Percentiles rank a stretch among this genome's conserved stretches.
phyloP scores from a whole-genome alignment of 2,797 vertebrate species.

The Hypotaenidia philippensis region DNA sequence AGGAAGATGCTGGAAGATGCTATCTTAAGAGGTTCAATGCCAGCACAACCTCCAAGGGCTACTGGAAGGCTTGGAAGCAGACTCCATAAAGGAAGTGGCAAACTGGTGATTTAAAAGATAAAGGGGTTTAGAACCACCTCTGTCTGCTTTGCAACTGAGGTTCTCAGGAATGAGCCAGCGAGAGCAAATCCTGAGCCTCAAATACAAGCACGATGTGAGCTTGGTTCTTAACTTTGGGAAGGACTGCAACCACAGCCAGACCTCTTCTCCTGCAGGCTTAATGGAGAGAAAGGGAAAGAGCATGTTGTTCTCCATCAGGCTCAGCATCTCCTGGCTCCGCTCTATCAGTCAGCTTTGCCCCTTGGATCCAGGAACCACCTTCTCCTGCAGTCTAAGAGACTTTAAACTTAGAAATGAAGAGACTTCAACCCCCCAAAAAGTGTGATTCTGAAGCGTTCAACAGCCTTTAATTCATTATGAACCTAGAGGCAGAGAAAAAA shows the following conservation, averaged over 20 bases:
- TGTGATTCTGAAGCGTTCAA: slow-evolving; percentile 47
- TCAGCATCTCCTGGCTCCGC: background rate
- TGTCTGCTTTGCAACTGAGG: background rate
- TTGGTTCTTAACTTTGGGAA: background rate
- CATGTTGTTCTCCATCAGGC: background rate
- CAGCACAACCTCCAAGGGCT: background rate
- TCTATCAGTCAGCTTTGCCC: background rate
- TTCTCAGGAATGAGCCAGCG: background rate
- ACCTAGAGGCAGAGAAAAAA: slow-evolving; percentile 55
- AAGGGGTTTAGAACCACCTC: background rate
- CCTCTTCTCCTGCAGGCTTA: background rate
- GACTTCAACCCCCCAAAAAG: slow-evolving; percentile 47
- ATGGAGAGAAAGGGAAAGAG: background rate
- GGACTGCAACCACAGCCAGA: background rate
- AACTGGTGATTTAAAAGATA: background rate
- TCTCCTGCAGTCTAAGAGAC: background rate
- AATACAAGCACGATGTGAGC: background rate
- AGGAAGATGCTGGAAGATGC: background rate
- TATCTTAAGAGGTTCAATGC: background rate
- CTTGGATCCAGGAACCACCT: background rate
- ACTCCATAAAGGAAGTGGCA: background rate
- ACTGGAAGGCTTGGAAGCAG: background rate
- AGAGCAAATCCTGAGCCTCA: background rate
- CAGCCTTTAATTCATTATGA: slow-evolving; percentile 77
- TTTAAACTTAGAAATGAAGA: slow-evolving; percentile 60